phyloP scores from a whole-genome alignment of 2,797 vertebrate genomes.

The Oryzias dopingdopingensis region DNA sequence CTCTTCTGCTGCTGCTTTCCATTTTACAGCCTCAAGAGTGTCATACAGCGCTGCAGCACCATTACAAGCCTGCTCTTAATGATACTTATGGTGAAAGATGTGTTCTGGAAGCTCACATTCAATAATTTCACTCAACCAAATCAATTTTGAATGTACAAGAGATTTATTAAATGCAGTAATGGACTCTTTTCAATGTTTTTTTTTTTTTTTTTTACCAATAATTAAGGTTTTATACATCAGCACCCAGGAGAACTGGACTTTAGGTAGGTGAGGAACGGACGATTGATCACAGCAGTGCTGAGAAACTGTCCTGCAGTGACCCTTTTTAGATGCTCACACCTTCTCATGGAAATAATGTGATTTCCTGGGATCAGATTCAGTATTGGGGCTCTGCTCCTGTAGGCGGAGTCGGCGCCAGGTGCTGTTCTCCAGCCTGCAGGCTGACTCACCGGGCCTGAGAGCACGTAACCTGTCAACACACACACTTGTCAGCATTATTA shows the following conservation, averaged over 20 bases:
- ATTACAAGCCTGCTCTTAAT: constrained; percentile 36
- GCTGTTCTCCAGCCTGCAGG: constrained; percentile 20
- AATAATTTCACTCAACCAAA: constrained; percentile 24
- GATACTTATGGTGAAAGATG: constrained; percentile 33
- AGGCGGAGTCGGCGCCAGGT: constrained; percentile 26
- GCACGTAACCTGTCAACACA: constrained; percentile 36
- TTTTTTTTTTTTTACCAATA: constrained; percentile 20
- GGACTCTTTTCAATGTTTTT: constrained; percentile 20
- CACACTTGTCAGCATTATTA: constrained; percentile 44
- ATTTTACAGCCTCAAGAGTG: constrained; percentile 4
- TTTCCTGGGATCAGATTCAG: constrained; percentile 25
- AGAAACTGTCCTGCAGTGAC: constrained; percentile 3
- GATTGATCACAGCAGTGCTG: constrained; percentile 21
- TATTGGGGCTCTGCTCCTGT: constrained; percentile 8
- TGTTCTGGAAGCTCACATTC: constrained; percentile 10
- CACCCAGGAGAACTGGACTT: constrained; percentile 44
- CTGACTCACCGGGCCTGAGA: constrained; percentile 31
- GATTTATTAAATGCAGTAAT: constrained; percentile 57
- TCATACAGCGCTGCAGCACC: constrained; percentile 8
- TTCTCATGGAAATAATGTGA: constrained; percentile 6
- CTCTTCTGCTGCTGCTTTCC: constrained; percentile 4
- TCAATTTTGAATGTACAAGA: constrained; percentile 37
- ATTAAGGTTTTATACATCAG: constrained; percentile 18
- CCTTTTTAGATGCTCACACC: constrained; percentile 11
- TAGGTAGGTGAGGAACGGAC: constrained; percentile 33